These are phyloP conservation scores for Tricholauxania praeusta DNA, from an alignment of 2,888 invertebrate species.

Conservation along the genomic window DNA sequence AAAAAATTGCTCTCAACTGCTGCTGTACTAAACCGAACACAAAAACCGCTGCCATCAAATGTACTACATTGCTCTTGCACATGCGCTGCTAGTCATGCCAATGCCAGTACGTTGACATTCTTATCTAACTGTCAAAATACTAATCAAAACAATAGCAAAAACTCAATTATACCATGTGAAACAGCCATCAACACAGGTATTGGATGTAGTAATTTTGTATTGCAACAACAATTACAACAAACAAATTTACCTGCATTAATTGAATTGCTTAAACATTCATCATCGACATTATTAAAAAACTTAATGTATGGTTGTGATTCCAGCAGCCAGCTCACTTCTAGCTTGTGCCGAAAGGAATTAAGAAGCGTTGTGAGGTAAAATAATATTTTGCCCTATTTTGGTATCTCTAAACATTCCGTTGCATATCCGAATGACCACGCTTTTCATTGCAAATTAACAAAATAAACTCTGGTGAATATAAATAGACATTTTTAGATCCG, in stretches of 20 bases:
- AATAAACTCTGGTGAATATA: too few relatives aligned
- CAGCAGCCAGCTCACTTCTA: constrained; percentile 22
- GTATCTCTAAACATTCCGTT: too few relatives aligned
- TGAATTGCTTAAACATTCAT: constrained; percentile 52
- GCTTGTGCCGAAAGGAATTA: constrained; percentile 53
- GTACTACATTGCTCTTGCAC: constrained; percentile 54
- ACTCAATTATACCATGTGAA: constrained; percentile 12
- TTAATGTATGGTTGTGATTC: constrained; percentile 30
- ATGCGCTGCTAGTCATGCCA: constrained; percentile 49
- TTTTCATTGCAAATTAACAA: too few relatives aligned
- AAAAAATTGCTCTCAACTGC: constrained; percentile 41
- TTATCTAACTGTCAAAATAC: constrained; percentile 27
- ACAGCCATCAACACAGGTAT: constrained; percentile 29
- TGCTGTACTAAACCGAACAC: constrained; percentile 45
- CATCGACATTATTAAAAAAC: constrained; percentile 31
- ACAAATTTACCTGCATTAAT: constrained; percentile 48
- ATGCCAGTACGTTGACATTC: neutral
- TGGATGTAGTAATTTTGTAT: neutral
- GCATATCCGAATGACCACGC: too few relatives aligned
- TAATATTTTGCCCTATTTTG: too few relatives aligned
- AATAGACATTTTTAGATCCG: too few relatives aligned
- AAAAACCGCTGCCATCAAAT: constrained; percentile 28
- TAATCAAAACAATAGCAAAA: constrained; percentile 41
- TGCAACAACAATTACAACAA: constrained; percentile 5
- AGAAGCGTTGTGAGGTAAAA: constrained; percentile 61